Percentiles rank a stretch among this genome's conserved stretches.
Evolutionary conservation across 2,797 vertebrate genomes (phyloP).

Genomic region (Lycodopsis pacificus): DNA sequence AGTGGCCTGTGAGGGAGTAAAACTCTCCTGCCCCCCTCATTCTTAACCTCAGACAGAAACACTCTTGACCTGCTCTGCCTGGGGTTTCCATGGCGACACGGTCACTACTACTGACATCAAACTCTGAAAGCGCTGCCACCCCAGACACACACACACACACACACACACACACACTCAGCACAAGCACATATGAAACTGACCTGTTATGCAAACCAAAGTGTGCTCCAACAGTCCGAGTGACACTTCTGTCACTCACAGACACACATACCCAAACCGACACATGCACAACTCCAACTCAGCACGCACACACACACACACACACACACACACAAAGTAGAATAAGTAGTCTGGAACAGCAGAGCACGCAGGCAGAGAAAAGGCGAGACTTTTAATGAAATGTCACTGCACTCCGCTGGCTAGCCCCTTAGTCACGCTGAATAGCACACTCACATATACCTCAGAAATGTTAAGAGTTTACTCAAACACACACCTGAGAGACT

Average conservation of each 20-base stretch:
- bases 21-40: constrained; percentile 43
- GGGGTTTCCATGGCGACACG: constrained; percentile 70
- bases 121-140: constrained; percentile 36
- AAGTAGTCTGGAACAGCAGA: constrained; percentile 66
- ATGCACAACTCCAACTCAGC: neutral
- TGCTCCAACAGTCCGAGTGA: constrained; percentile 41
- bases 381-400: constrained; percentile 80
- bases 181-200: constrained; percentile 35
- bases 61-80: constrained; percentile 51
- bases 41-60: constrained; percentile 58
- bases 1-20: constrained; percentile 51
- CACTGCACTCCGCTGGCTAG: constrained; percentile 73
- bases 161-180: neutral
- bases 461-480: constrained; percentile 62
- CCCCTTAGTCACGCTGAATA: constrained; percentile 74
- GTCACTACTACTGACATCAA: constrained; percentile 58
- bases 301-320: constrained; percentile 8
- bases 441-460: constrained; percentile 56
- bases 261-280: neutral
- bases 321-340: constrained; percentile 42
- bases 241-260: constrained; percentile 31
- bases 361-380: constrained; percentile 70
- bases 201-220: constrained; percentile 44
- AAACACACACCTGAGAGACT: constrained; percentile 26
- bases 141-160: constrained; percentile 3